phyloP scores from a whole-genome alignment of 2,113 vertebrate species.

The Actenoides lindsayi region DNA sequence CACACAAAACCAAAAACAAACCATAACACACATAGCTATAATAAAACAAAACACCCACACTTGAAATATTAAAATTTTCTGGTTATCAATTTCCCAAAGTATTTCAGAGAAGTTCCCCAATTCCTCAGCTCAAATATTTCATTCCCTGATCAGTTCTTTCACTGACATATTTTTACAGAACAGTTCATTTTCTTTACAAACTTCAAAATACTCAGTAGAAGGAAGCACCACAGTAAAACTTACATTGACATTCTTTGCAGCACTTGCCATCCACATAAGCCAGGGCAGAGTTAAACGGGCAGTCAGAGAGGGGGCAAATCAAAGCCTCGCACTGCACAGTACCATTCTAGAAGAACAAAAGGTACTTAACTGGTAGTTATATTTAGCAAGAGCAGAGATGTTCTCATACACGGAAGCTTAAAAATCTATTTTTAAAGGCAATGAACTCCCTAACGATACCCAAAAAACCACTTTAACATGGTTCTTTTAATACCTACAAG shows the following conservation, averaged over 20 bases:
- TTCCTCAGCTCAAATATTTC: neutral
- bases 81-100: neutral
- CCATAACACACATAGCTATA: neutral
- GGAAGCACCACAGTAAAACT: slow-evolving; percentile 68
- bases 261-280: slow-evolving; percentile 90
- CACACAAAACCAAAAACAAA: neutral
- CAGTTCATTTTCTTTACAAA: neutral
- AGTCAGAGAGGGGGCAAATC: slow-evolving; percentile 84
- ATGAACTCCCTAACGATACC: neutral
- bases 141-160: neutral
- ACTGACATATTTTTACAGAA: neutral
- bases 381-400: neutral
- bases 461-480: neutral
- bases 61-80: neutral
- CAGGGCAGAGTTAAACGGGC: slow-evolving; percentile 82
- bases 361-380: neutral
- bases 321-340: slow-evolving; percentile 90
- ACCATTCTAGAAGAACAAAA: slow-evolving; percentile 86
- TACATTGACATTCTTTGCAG: slow-evolving; percentile 95
- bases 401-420: neutral
- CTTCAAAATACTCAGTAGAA: neutral
- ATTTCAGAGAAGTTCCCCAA: neutral
- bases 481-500: neutral
- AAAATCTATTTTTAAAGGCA: slow-evolving; percentile 28
- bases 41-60: neutral